Percentiles rank a stretch among this genome's conserved stretches.
phyloP scores from a whole-genome alignment of 2,888 invertebrate species.

The Eupithecia abbreviata region DNA sequence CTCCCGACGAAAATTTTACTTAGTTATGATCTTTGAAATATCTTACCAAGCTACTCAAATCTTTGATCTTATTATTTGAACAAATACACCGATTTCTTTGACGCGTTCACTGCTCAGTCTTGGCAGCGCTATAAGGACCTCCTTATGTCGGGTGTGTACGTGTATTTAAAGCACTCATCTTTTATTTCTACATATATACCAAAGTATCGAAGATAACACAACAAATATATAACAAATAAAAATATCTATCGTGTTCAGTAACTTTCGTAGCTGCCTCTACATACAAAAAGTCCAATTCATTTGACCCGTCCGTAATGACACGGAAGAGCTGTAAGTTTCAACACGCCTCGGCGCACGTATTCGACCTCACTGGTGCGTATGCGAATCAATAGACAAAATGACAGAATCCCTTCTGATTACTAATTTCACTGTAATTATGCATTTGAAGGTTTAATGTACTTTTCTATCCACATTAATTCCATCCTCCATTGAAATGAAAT shows the following conservation, averaged over 20 bases:
- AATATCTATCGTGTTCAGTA: not conserved
- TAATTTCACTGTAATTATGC: slow-evolving; percentile 29
- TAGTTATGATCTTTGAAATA: no score
- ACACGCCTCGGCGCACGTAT: slow-evolving; percentile 25
- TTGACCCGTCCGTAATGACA: slow-evolving; percentile 18
- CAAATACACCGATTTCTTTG: no score
- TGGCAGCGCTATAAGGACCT: no score
- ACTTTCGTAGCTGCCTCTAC: not conserved
- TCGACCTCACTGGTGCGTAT: slow-evolving; percentile 30
- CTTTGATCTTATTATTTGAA: no score
- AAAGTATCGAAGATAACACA: no score
- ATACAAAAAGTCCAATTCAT: slow-evolving; percentile 16
- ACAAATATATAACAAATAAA: no score
- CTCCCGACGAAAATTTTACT: no score
- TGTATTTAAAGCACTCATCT: no score
- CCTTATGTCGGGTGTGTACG: no score
- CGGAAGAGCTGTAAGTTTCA: slow-evolving; percentile 23
- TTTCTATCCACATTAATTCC: not conserved
- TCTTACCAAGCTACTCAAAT: no score
- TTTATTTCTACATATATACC: no score
- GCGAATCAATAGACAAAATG: slow-evolving; percentile 35
- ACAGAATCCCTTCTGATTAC: slow-evolving; percentile 33
- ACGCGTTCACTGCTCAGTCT: no score
- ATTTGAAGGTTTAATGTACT: not conserved
- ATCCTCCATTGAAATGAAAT: not conserved